Evolutionary conservation across 2,888 invertebrate genomes (phyloP), one percentile per base, ranked within the genome.

Genomic region (Tenthredo amoena): DNA sequence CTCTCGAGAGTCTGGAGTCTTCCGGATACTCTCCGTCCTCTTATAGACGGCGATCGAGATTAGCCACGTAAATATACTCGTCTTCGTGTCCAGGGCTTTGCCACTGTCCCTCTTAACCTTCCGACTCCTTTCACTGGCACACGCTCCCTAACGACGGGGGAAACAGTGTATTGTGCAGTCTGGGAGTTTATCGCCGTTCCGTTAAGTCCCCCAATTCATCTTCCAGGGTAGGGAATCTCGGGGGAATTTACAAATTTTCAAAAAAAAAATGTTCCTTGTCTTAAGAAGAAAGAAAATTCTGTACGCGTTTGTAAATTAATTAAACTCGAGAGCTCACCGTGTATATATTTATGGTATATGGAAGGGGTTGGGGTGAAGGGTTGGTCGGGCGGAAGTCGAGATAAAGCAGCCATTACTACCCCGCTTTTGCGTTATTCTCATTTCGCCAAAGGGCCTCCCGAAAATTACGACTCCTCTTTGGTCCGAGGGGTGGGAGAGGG

Each of bases 21-120:
- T 26, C 58, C 26, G 12, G 26, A 65, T 21, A 31, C 82, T 82
- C n/a, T 85, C 86, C 68, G 79, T 71, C 87, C 87, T 85, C 86
- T 85, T 88, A 88, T 86, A 86, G 76, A 55, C 76, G 47, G 21
- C 87, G 92, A 92, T 92, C 90, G 88, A 92, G 92, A 92, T 92
- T 92, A 90, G 86, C 88, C 92, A 92, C 92, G 92, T 88, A 92
- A 92, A 92, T 89, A 90, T 86, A 89, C 91, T 92, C 84, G 34
- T 68, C 81, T 62, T 81, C 81, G 58, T 81, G 58, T 81, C 21
- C 79, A 9, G 12, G 21, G 58, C n/a, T 58, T 43, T 37, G 2
- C 58, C 58, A 79, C 79, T 62, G 58, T 58, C 58, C 81, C 81
- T 81, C 81, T 74, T 62, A 62, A 81, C 81, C 81, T 62, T 81